Conservation (phyloP, 2,888 invertebrate genomes). For the Ryuthela nishihirai region DNA sequence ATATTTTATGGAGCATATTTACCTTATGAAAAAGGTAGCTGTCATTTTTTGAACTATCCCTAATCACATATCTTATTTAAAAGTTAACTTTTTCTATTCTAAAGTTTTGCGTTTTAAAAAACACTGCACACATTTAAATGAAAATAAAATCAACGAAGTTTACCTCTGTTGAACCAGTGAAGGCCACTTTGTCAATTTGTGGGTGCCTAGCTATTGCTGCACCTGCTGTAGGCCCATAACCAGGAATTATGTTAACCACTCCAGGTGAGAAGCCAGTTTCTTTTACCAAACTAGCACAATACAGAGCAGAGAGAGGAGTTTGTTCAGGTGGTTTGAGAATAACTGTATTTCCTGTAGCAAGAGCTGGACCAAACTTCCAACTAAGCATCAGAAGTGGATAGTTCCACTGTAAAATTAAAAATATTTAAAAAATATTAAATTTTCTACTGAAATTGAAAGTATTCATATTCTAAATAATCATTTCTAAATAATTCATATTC, state of each 20-base stretch:
- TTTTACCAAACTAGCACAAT: constrained; percentile 75
- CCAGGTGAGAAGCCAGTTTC: constrained; percentile 91
- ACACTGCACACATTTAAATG: too few species aligned
- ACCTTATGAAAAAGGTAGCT: too few species aligned
- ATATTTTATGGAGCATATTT: too few species aligned
- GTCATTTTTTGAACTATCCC: too few species aligned
- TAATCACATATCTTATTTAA: too few species aligned
- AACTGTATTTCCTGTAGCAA: constrained; percentile 63
- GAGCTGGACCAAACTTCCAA: constrained; percentile 60
- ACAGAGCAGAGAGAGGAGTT: constrained; percentile 85
- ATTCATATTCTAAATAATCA: too few species aligned
- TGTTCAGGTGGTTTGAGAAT: constrained; percentile 94
- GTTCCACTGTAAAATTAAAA: constrained; percentile 41
- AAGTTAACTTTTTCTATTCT: too few species aligned
- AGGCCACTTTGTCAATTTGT: constrained; percentile 82
- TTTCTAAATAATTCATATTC: too few species aligned
- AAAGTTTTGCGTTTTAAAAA: too few species aligned
- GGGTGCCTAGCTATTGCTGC: constrained; percentile 70
- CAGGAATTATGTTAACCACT: constrained; percentile 86
- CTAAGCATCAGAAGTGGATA: constrained; percentile 40
- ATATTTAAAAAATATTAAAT: too few species aligned
- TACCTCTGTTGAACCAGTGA: constrained; percentile 63
- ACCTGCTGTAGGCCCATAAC: constrained; percentile 73
- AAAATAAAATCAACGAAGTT: too few species aligned
- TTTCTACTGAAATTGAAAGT: too few species aligned